phyloP scores from a whole-genome alignment of 1,140 invertebrate species.

The Papilio xuthus region DNA sequence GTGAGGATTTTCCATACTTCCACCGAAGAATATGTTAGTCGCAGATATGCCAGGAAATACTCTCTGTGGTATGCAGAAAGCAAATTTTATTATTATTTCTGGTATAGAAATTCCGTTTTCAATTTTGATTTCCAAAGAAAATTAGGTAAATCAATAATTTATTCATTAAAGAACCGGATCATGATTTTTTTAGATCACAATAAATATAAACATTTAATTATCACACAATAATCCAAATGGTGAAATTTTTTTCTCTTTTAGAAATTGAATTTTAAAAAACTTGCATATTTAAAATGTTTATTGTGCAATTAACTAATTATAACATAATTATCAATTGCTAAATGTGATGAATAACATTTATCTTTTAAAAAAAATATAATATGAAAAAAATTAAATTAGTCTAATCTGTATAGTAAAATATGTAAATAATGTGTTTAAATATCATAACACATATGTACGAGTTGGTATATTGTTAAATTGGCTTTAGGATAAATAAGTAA shows the following conservation, averaged over 20 bases:
- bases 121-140: background rate
- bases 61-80: background rate
- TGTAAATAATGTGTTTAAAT: background rate
- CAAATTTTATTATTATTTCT: background rate
- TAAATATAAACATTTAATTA: no score
- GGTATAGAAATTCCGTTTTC: background rate
- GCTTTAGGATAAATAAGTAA: constrained; percentile 16
- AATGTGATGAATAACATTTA: background rate
- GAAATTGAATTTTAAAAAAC: background rate
- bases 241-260: background rate
- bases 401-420: background rate
- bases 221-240: no score
- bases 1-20: background rate
- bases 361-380: background rate
- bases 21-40: background rate
- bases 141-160: no score
- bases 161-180: no score
- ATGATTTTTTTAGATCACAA: background rate
- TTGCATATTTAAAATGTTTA: background rate
- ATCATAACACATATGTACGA: constrained; percentile 3
- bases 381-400: background rate
- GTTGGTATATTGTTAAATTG: constrained; percentile 16
- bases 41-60: background rate
- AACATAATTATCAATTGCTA: background rate
- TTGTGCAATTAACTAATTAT: background rate